A percentile compares a stretch with the other conserved stretches of the same genome.
Evolutionary conservation across 1,140 invertebrate species (phyloP).

Genomic region (Zelostemma sp.): DNA sequence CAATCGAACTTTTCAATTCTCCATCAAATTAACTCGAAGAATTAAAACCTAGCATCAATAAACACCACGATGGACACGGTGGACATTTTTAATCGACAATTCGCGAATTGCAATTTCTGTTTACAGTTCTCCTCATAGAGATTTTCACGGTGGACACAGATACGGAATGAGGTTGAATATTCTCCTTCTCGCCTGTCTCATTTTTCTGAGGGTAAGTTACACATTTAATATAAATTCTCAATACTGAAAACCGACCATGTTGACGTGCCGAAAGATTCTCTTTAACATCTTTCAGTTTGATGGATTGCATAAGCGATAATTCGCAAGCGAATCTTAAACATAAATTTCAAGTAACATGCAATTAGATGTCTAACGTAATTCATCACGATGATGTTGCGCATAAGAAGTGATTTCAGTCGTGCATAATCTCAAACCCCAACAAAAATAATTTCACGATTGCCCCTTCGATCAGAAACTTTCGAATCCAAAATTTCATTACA

Average conservation of each 20-base stretch:
- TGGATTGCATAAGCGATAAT: too few species aligned
- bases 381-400: not conserved
- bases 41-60: too few species aligned
- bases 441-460: too few species aligned
- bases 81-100: not conserved
- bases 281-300: not conserved
- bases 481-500: too few species aligned
- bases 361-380: constrained; percentile 5
- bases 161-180: constrained; percentile 70
- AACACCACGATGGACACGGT: too few species aligned
- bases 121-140: constrained; percentile 27
- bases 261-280: too few species aligned
- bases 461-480: too few species aligned
- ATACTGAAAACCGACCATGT: constrained; percentile 13
- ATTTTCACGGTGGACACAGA: constrained; percentile 54
- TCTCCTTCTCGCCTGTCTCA: constrained; percentile 67
- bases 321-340: constrained; percentile 15
- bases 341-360: not conserved
- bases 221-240: constrained; percentile 11
- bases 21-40: too few species aligned
- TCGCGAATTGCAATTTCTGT: not conserved
- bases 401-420: too few species aligned
- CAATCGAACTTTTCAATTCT: not conserved
- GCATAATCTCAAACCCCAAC: too few species aligned
- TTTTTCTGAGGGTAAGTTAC: constrained; percentile 69